Conservation (phyloP, 2,888 invertebrate genomes). For the Iphiclides podalirius region DNA sequence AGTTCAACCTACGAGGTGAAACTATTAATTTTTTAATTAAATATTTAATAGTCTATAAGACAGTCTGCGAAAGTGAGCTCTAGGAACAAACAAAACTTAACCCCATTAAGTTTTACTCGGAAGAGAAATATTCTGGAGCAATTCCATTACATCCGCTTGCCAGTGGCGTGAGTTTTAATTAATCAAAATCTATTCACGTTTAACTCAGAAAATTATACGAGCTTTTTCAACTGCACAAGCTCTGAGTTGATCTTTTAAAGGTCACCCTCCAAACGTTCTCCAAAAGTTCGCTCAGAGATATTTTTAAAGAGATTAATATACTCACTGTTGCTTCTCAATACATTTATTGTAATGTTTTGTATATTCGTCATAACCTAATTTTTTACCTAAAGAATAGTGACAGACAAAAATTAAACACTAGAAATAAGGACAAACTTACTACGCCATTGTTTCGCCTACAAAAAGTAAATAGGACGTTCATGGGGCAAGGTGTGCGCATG, state of each 20-base stretch:
- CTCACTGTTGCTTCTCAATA: no score
- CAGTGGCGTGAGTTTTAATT: constrained; percentile 17
- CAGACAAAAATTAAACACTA: no score
- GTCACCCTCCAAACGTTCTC: no score
- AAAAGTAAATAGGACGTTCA: no score
- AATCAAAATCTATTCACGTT: constrained; percentile 16
- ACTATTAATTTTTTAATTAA: background rate
- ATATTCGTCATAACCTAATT: no score
- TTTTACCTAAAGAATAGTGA: no score
- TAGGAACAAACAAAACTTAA: constrained; percentile 17
- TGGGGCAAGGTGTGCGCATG: no score
- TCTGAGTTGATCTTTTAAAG: constrained; percentile 1
- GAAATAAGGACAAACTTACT: no score
- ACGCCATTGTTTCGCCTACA: no score
- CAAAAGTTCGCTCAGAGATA: no score
- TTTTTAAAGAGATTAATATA: no score
- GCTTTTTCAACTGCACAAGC: constrained; percentile 5
- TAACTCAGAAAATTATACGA: constrained; percentile 8
- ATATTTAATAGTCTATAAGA: constrained; percentile 3
- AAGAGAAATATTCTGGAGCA: constrained; percentile 21
- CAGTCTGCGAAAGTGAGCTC: background rate
- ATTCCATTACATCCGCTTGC: constrained; percentile 17
- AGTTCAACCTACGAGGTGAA: no score
- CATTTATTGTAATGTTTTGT: background rate
- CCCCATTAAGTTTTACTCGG: constrained; percentile 11